phyloP scores from a whole-genome alignment of 1,140 invertebrate species.

The Pinna nobilis region DNA sequence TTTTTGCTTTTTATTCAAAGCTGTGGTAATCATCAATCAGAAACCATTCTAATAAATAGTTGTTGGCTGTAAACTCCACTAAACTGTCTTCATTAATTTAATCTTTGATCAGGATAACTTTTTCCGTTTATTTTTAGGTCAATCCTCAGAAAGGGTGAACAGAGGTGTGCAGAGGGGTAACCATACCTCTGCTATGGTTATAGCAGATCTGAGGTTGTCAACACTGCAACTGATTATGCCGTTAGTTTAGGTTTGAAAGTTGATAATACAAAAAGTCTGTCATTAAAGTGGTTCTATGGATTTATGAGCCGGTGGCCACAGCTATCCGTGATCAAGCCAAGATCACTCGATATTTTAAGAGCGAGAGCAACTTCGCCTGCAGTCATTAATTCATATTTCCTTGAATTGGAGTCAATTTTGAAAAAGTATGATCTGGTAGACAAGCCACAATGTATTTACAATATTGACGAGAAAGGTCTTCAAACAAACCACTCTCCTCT shows the following conservation, averaged over 20 bases:
- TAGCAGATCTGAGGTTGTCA: background rate
- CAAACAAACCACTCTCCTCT: too few relatives aligned
- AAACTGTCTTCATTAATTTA: too few relatives aligned
- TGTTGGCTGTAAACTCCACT: too few relatives aligned
- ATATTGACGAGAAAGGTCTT: slow-evolving; percentile 47
- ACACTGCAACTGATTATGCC: slow-evolving; percentile 22
- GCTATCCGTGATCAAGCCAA: slow-evolving; percentile 25
- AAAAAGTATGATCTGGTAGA: slow-evolving; percentile 50
- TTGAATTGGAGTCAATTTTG: slow-evolving; percentile 20
- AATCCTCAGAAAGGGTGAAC: too few relatives aligned
- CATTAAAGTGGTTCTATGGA: slow-evolving; percentile 34
- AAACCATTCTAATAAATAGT: too few relatives aligned
- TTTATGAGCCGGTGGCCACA: slow-evolving; percentile 37
- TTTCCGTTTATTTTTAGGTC: too few relatives aligned
- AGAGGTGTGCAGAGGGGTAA: too few relatives aligned
- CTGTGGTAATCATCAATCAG: too few relatives aligned
- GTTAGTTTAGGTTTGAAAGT: background rate
- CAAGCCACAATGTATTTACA: slow-evolving; percentile 52
- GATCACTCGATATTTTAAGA: slow-evolving; percentile 9
- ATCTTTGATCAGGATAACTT: too few relatives aligned
- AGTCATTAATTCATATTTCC: slow-evolving; percentile 32
- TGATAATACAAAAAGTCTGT: slow-evolving; percentile 18
- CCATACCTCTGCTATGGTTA: slow-evolving; percentile 52
- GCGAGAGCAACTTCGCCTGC: slow-evolving; percentile 20
- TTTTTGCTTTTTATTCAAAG: too few relatives aligned